Base-by-base conservation (phyloP, 2,113 vertebrate species). In the Percina caprodes region DNA sequence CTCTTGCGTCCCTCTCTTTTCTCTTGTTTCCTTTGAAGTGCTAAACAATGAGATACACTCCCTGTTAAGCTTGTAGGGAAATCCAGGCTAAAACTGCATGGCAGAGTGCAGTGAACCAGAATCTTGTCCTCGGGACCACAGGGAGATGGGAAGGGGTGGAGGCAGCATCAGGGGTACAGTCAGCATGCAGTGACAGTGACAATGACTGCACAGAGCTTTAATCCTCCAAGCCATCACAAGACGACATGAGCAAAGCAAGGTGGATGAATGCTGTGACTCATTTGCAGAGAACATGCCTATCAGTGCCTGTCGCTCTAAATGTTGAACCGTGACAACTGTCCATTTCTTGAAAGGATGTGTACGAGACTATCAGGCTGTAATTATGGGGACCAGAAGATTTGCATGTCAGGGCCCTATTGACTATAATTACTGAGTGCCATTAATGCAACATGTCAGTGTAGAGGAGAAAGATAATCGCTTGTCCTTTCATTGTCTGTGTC, bases 21-120 rank as follows among this genome's bases (percentile, higher is more conserved):
- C 51, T 69, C 83, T 81, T 78, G 6, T 88, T 90, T 73, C 69
- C 86, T 93, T 94, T 93, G 91, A 94, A 94, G 92, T 93, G 87
- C 80, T 92, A 90, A 94, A 94, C 91, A 94, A 93, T 89, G 80
- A 90, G 75, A 80, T 88, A 79, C 79, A 63, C 86, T 93, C 82
- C 67, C 70, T 79, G 61, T 86, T 87, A 86, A 77, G 85, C 84
- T 91, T 46, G 26, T 69, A 54, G 82, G 81, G 74, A 86, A 81
- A 90, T 90, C 76, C 60, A 66, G 59, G 61, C 82, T 79, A 74
- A 81, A 89, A 85, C 84, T 83, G 83, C 74, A 55, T 83, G 68
- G 73, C 84, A 83, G 77, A 81, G 83, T 76, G 62, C 79, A 75
- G 78, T 73, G 55, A 52, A 77, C 88, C 79, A 75, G 65, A 90